Base-by-base conservation (phyloP, 2,113 vertebrate genomes). In the Benitochromis conjunctus region DNA sequence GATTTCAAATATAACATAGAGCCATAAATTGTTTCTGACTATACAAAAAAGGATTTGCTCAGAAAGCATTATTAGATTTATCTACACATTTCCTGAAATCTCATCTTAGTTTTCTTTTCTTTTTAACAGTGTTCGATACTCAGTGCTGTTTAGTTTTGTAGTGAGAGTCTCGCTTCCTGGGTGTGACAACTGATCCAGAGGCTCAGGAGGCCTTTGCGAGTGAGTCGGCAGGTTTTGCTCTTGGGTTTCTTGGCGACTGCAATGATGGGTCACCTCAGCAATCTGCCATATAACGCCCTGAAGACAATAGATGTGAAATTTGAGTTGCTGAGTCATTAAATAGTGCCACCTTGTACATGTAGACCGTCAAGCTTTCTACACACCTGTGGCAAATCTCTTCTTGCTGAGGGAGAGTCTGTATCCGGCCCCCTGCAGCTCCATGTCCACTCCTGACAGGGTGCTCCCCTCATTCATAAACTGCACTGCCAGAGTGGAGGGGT, bases 221-320 rank as follows among this genome's bases (percentile, higher is more conserved):
- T 82, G 66, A 79, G 81, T 84, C 26, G 16, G 24, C 54, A 48
- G 56, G 79, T 60, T 81, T 69, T 84, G 66, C 48, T 26, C 91
- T 79, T 96, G 60, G 60, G 84, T 77, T 71, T 76, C 43, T 95
- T 87, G 90, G 89, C 83, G 26, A 79, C 91, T 57, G 53, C 83
- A 21, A 86, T 82, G 79, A 89, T 41, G 89, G 86, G 91, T 88
- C 88, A 26, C 77, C 91, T 99, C 97, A 99, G 95, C 96, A 98
- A 92, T 99, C 99, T 53, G 99, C 99, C 98, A 99, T 98, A 85
- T 99, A 99, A 24, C 98, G 97, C 80, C 99, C 99, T 99, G 89
- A 64, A 96, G 96, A 86, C 64, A 69, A 46, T 84, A 38, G 56
- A 31, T 7, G 51, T 4, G 29, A 11, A 5, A 13, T 38, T 46